Evolutionary conservation across 1,140 invertebrate genomes (phyloP).

Genomic region (Lucilia sericata): DNA sequence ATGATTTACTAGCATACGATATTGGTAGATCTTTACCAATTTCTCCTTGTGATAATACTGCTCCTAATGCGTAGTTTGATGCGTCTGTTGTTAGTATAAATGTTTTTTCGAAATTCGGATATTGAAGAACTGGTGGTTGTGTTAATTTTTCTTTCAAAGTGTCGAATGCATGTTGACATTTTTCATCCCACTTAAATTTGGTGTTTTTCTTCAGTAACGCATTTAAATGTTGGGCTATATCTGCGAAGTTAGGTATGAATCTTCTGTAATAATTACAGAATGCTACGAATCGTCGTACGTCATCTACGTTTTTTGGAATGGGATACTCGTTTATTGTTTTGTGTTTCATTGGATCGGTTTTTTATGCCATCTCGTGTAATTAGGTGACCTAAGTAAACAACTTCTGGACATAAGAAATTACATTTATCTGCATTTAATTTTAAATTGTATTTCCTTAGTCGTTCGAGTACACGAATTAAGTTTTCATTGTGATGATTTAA

Average conservation of each 20-base stretch:
- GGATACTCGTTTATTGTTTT: constrained; percentile 53
- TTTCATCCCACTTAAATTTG: constrained; percentile 43
- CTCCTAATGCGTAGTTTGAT: constrained; percentile 50
- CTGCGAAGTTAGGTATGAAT: constrained; percentile 56
- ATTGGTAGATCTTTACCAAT: constrained; percentile 49
- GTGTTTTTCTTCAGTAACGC: constrained; percentile 47
- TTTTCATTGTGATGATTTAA: constrained; percentile 60
- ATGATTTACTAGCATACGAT: constrained; percentile 50
- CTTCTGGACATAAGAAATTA: constrained; percentile 50
- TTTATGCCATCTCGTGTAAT: constrained; percentile 52
- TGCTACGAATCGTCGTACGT: constrained; percentile 56
- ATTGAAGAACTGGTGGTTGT: constrained; percentile 50
- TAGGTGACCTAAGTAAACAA: constrained; percentile 54
- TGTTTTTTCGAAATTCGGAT: constrained; percentile 52
- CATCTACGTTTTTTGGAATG: constrained; percentile 52
- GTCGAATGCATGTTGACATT: constrained; percentile 47
- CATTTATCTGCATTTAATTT: constrained; percentile 57
- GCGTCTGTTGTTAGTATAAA: constrained; percentile 49
- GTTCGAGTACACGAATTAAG: constrained; percentile 62
- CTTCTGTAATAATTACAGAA: constrained; percentile 52
- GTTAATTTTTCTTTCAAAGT: constrained; percentile 48
- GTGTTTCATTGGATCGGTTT: constrained; percentile 51
- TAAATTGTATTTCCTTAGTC: constrained; percentile 56
- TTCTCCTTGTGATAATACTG: constrained; percentile 49
- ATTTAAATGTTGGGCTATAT: constrained; percentile 51